Percentiles rank a stretch among this genome's conserved stretches.
phyloP scores from a whole-genome alignment of 2,113 vertebrate species.

The Tor tambroides region DNA sequence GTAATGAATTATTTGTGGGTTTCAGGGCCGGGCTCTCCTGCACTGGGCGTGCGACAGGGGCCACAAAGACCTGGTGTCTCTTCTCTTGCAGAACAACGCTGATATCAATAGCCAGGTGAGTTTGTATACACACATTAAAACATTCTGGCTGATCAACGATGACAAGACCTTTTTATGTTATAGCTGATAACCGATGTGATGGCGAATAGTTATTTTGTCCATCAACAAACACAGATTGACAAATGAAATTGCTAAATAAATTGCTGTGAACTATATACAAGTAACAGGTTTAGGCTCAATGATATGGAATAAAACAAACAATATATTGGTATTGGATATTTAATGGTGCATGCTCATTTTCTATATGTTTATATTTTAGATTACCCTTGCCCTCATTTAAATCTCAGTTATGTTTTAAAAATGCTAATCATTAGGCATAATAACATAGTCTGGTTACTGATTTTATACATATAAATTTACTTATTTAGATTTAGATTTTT shows the following conservation, averaged over 20 bases:
- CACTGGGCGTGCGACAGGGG: slow-evolving; percentile 97
- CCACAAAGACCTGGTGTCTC: slow-evolving; percentile 91
- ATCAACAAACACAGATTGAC: not conserved
- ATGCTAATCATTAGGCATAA: too few relatives aligned
- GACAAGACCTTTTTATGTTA: not conserved
- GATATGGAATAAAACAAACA: not conserved
- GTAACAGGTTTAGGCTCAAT: not conserved
- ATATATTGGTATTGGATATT: not conserved
- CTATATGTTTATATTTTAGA: not conserved
- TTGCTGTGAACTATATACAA: not conserved
- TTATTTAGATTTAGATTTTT: too few relatives aligned
- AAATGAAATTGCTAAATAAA: not conserved
- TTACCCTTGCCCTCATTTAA: not conserved
- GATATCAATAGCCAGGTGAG: slow-evolving; percentile 94
- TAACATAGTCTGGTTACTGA: too few relatives aligned
- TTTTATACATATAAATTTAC: too few relatives aligned
- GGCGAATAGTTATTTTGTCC: not conserved
- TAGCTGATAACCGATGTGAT: not conserved
- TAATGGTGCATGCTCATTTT: not conserved
- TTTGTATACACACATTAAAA: not conserved
- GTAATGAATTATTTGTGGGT: slow-evolving; percentile 45
- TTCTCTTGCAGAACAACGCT: slow-evolving; percentile 85
- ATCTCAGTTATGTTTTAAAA: not conserved
- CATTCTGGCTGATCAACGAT: not conserved
- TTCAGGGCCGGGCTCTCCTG: slow-evolving; percentile 89